Evolutionary conservation across 2,888 invertebrate species (phyloP), one percentile per base, ranked within the genome.

Genomic region (Brachyptera risi): DNA sequence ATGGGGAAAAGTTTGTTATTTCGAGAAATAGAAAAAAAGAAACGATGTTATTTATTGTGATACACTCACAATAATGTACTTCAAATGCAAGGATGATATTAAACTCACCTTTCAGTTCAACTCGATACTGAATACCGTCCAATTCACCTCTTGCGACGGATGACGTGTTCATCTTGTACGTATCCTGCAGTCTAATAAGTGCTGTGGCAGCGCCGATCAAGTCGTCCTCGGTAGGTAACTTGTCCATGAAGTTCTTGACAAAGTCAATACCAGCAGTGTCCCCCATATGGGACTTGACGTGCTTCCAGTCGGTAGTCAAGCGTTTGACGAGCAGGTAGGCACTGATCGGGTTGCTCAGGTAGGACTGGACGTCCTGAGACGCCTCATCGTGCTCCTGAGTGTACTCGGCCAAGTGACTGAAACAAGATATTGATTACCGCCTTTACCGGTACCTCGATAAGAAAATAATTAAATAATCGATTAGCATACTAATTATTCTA

Each of bases 161-260:
- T 1, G 86, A 81, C 0, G 96, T 91, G 65, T 95, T 89, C 63
- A 98, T 79, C 67, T 88, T 85, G 75, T 98, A 98, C 3, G 47
- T 47, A 21, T 47, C 47, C 47, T 99, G 97, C 3, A 99, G 81
- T 58, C 98, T 82, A 68, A 95, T 90, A 63, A 99, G 80, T 0
- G 98, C 99, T 58, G 90, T 89, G 2, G 97, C 97, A 9, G 97
- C 97, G 0, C 99, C 99, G 69, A 88, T 89, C 63, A 99, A 78
- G 75, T 99, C 98, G 75, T 98, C 98, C 65, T 91, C 85, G 0
- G 89, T 88, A 0, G 96, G 97, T 73, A 96, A 94, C 74, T 91
- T 90, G 65, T 82, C 83, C 21, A 90, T 88, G 67, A 92, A 82
- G 73, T 92, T 92, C 68, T 84, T 83, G 67, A 87, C 80, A 71